These are phyloP conservation scores for Amphiprion ocellaris DNA, from an alignment of 2,113 vertebrate species.

Conservation along the genomic window DNA sequence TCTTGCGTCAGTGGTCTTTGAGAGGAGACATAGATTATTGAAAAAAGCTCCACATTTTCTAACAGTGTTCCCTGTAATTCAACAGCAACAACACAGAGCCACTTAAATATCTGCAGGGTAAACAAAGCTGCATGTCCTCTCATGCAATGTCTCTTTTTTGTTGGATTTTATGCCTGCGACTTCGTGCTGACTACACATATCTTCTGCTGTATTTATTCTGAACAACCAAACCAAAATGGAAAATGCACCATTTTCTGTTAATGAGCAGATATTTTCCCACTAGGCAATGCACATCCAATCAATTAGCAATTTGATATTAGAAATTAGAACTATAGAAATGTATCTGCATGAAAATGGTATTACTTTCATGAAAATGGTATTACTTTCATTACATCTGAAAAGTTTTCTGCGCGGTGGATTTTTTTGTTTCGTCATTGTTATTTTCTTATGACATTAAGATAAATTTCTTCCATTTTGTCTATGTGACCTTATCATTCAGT, in stretches of 20 bases:
- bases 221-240: neutral
- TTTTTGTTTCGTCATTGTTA: neutral
- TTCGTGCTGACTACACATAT: conserved; percentile 10
- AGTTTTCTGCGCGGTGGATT: neutral
- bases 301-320: neutral
- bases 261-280: neutral
- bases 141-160: neutral
- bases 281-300: neutral
- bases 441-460: neutral
- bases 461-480: neutral
- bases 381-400: too few species aligned
- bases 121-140: conserved; percentile 7
- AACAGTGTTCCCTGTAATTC: neutral
- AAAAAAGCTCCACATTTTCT: conserved; percentile 1
- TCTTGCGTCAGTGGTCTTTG: neutral
- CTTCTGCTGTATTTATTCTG: neutral
- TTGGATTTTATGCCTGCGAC: neutral
- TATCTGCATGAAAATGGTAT: too few species aligned
- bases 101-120: conserved; percentile 1
- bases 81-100: neutral
- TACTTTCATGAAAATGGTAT: too few species aligned
- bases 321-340: neutral
- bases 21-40: neutral
- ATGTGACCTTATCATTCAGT: conserved; percentile 38
- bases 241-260: neutral